Base-by-base conservation (phyloP, 2,797 vertebrate species). In the Mycteria americana region DNA sequence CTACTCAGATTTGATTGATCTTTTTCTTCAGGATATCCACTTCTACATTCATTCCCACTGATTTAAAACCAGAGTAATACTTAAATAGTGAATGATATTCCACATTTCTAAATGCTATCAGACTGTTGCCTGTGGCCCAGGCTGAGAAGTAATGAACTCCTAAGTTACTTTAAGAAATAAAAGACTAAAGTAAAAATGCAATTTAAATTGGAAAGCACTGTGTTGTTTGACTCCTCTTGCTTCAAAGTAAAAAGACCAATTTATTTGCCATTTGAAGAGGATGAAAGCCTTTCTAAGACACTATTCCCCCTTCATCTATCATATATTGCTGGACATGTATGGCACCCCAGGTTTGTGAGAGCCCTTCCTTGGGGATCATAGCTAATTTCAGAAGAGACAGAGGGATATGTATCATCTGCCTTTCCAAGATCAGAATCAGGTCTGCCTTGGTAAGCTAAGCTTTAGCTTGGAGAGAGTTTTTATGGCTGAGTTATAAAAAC, bases 171-270 rank as follows among this genome's bases (percentile, higher is more conserved):
- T 60, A 87, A 91, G 90, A 94, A 96, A 96, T 81, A 81, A 95
- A 96, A 94, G 84, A 60, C 84, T 91, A 54, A 91, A 94, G 33
- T 62, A 92, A 92, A 95, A 95, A 94, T n/a, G 63, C 56, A 94
- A 90, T 95, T 97, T 95, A 95, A 97, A 94, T 96, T 89, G 89
- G 94, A 93, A 97, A 96, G 72, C 46, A 81, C 78, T 84, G 60
- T 81, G 90, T 93, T 96, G 88, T 94, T 93, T 86, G 89, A 93
- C 82, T 94, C 76, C 82, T 92, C 62, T 74, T 83, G 48, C 92
- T 94, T 96, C 89, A 93, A 96, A 97, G 93, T 37, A 62, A 89
- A 83, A 92, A 88, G 85, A 72, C 76, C 87, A 94, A 96, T 95
- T 96, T 94, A 89, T 91, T 95, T 92, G 82, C 93, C 73, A 95